phyloP scores from a whole-genome alignment of 2,797 vertebrate species.

The Otolemur crassicaudatus region DNA sequence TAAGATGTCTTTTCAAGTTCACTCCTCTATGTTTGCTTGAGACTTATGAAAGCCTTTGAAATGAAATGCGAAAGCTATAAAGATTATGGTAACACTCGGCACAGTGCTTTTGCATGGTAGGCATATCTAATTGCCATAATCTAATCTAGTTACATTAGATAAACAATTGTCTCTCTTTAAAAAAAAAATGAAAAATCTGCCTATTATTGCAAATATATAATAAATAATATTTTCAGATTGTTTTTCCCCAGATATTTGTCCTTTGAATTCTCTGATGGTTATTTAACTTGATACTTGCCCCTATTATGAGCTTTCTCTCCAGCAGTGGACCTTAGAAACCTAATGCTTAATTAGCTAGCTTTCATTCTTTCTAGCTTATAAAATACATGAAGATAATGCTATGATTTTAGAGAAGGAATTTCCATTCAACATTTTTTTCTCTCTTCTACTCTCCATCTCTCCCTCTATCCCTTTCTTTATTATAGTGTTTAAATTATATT shows the following conservation, averaged over 20 bases:
- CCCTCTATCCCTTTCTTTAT: background rate
- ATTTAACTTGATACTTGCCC: background rate
- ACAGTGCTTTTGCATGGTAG: background rate
- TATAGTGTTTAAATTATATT: background rate
- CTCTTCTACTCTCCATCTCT: background rate
- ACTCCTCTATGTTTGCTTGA: slow-evolving; percentile 67
- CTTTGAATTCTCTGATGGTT: slow-evolving; percentile 14
- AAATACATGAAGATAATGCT: background rate
- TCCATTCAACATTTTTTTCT: background rate
- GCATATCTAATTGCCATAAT: background rate
- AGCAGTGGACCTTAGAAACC: background rate
- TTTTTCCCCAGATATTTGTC: background rate
- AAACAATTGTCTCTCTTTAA: background rate
- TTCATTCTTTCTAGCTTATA: background rate
- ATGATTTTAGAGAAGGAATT: background rate
- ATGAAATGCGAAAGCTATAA: slow-evolving; percentile 41
- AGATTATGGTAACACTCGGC: slow-evolving; percentile 35
- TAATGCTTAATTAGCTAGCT: background rate
- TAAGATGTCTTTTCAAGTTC: slow-evolving; percentile 79
- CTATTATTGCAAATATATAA: background rate
- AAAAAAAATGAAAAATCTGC: slow-evolving; percentile 44
- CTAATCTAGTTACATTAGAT: background rate
- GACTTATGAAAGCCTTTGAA: slow-evolving; percentile 62
- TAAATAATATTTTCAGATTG: background rate
- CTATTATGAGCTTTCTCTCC: background rate